Percentiles rank a stretch among this genome's conserved stretches.
phyloP scores from a whole-genome alignment of 2,113 vertebrate genomes.

The Brachirus orientalis region DNA sequence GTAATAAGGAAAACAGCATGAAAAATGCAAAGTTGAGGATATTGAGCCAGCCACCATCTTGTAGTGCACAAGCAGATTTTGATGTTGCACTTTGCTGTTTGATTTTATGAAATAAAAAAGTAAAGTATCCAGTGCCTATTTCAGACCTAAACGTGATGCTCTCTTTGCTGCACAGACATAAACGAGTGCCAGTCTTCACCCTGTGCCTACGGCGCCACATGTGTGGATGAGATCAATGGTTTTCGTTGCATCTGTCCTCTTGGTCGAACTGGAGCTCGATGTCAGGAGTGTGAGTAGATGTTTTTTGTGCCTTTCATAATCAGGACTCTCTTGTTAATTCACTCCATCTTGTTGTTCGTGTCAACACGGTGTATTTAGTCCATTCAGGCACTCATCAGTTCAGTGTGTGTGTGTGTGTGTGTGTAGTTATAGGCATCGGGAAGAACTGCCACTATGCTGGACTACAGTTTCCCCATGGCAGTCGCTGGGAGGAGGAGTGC shows the following conservation, averaged over 20 bases:
- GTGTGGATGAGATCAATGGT: slow-evolving; percentile 94
- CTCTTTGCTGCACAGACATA: slow-evolving; percentile 81
- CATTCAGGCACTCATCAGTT: not conserved
- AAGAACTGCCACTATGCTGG: slow-evolving; percentile 89
- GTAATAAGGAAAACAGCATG: too few species aligned
- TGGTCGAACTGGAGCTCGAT: slow-evolving; percentile 87
- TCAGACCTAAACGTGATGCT: too few species aligned
- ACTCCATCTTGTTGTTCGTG: too few species aligned
- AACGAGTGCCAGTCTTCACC: slow-evolving; percentile 97
- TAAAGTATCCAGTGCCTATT: too few species aligned
- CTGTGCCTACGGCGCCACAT: slow-evolving; percentile 94
- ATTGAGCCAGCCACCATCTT: too few species aligned
- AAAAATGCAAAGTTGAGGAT: too few species aligned
- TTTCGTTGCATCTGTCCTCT: slow-evolving; percentile 92
- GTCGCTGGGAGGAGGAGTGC: slow-evolving; percentile 93
- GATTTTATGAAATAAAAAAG: too few species aligned
- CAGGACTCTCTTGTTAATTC: too few species aligned
- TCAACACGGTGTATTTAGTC: not conserved
- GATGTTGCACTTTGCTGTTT: too few species aligned
- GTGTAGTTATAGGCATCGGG: slow-evolving; percentile 87
- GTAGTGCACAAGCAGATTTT: too few species aligned
- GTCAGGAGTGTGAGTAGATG: slow-evolving; percentile 90
- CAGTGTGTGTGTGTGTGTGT: slow-evolving; percentile 3
- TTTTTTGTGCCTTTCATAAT: not conserved
- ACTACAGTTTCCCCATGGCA: slow-evolving; percentile 89